Evolutionary conservation across 2,888 invertebrate genomes (phyloP).

Genomic region (Calameuta idolon): DNA sequence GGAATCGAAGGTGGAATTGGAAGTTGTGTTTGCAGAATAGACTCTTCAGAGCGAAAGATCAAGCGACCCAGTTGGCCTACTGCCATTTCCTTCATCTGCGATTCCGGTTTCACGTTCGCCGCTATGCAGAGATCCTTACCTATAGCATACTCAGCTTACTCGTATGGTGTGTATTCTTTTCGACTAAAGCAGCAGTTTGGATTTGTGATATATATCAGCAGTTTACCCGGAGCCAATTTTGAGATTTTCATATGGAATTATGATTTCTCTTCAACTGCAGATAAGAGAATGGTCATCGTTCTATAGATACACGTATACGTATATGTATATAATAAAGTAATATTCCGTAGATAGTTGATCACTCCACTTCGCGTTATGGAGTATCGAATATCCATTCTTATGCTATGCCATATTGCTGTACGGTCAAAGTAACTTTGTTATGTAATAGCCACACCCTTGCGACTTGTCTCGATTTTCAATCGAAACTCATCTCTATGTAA

Average conservation of each 20-base stretch:
- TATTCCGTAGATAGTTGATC: not conserved
- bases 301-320: not conserved
- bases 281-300: not conserved
- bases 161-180: not conserved
- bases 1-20: slow-evolving; percentile 1
- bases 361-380: not conserved
- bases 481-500: not conserved
- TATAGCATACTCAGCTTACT: not conserved
- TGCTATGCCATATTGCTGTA: not conserved
- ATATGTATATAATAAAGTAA: not conserved
- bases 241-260: not conserved
- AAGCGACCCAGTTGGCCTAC: slow-evolving; percentile 49
- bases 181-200: not conserved
- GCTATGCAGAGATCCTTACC: not conserved
- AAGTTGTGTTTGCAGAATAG: slow-evolving; percentile 36
- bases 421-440: not conserved
- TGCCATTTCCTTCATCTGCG: slow-evolving; percentile 41
- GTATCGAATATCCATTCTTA: not conserved
- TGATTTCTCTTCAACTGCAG: not conserved
- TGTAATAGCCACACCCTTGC: not conserved
- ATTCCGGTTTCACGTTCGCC: slow-evolving; percentile 18
- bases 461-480: not conserved
- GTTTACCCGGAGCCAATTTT: not conserved
- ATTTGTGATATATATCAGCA: not conserved
- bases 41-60: slow-evolving; percentile 40